A percentile compares a stretch with the other conserved stretches of the same genome.
These are phyloP conservation scores for Trogon surrucura DNA, from an alignment of 2,113 vertebrate species.

Conservation along the genomic window DNA sequence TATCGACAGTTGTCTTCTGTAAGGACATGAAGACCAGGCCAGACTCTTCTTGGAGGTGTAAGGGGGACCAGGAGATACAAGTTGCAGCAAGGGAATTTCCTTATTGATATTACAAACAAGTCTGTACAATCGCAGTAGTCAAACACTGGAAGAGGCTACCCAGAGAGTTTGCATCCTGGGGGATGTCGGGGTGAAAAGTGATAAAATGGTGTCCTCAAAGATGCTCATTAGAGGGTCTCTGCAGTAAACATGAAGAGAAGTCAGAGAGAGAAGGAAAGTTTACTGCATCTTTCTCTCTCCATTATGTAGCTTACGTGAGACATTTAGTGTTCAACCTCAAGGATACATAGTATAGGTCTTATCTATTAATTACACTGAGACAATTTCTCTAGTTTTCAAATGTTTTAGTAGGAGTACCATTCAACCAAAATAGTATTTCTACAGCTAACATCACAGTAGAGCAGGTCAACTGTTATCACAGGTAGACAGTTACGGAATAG, in stretches of 20 bases:
- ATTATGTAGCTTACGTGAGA: not conserved
- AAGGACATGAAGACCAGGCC: not conserved
- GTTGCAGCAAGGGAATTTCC: not conserved
- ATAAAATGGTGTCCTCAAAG: not conserved
- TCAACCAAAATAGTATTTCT: not conserved
- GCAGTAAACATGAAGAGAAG: not conserved
- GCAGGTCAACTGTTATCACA: not conserved
- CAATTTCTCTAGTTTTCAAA: not conserved
- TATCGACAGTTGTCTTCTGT: not conserved
- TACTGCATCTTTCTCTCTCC: not conserved
- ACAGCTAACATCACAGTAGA: not conserved
- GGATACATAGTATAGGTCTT: not conserved
- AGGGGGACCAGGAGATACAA: not conserved
- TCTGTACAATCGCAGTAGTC: not conserved
- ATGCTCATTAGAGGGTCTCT: not conserved
- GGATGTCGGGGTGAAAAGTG: not conserved
- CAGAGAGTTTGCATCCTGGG: not conserved
- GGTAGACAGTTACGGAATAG: not conserved
- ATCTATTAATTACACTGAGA: conserved; percentile 9
- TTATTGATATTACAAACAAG: not conserved
- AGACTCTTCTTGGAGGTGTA: not conserved
- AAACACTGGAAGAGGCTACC: not conserved
- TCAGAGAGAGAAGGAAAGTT: not conserved
- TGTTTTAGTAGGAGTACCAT: not conserved
- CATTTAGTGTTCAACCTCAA: not conserved